Evolutionary conservation across 2,888 invertebrate species (phyloP), one percentile per base, ranked within the genome.

Genomic region (Latrodectus hesperus): DNA sequence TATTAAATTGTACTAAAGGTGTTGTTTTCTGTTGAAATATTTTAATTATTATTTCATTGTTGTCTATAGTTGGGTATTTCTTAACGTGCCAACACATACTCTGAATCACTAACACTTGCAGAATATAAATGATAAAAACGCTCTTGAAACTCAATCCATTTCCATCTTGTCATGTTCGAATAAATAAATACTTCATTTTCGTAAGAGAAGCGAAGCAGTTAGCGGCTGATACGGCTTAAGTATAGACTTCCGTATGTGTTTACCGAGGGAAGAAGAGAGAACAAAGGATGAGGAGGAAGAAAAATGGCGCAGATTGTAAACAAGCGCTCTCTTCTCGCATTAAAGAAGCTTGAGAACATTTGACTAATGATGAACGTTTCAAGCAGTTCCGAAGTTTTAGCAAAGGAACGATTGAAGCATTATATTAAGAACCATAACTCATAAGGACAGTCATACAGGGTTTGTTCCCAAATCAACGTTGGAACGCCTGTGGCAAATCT

Each of bases 361-460:
- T 86, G 85, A 86, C 80, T 86, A 86, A 86, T 80, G 85, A 86
- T 75, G 26, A 53, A 22, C 75, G 26, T 73, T 67, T 82, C 26
- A 68, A 65, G 74, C 67, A 38, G 67, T 49, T 65, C 64, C 74
- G 22, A 49, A 49, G 65, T 71, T 76, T 84, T 84, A 71, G 72
- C 55, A 72, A 60, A 76, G n/a, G 67, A 17, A 68, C 67, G 74
- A 79, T 67, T 67, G 84, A 70, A 75, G 51, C 64, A 76, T 75
- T 52, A 60, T 38, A 38, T 38, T 38, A 38, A 38, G 38, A 17
- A 11, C 14, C 17, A 26, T 38, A 16, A 12, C 26, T 22, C 26
- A 74, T 17, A 53, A 22, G 74, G 55, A n/a, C 51, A n/a, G 3
- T 72, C 55, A 22, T 12, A 60, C 14, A n/a, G 60, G 60, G 60